Conservation (phyloP, 1,140 invertebrate genomes). For the Listronotus oregonensis region DNA sequence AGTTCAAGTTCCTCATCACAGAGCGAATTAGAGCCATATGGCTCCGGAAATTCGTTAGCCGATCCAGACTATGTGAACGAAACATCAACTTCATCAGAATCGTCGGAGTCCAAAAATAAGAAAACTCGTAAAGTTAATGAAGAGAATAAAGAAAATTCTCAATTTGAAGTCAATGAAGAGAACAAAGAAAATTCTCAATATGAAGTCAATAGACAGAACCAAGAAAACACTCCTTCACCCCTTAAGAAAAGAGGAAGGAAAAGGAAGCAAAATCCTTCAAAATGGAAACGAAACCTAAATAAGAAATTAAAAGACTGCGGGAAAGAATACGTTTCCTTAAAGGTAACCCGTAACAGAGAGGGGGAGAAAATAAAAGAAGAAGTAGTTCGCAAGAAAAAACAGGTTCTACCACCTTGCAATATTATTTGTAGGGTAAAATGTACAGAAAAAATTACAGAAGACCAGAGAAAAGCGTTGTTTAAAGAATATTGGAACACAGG, state of each 20-base stretch:
- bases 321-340: background rate
- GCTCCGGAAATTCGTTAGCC: no score
- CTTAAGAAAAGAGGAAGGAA: background rate
- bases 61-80: no score
- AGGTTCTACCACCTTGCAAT: background rate
- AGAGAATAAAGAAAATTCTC: no score
- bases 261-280: background rate
- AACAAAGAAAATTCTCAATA: no score
- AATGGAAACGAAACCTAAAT: background rate
- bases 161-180: no score
- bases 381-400: background rate
- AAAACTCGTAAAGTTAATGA: no score
- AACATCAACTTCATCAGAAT: no score
- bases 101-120: no score
- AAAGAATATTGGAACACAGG: background rate
- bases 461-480: background rate
- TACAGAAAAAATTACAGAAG: background rate
- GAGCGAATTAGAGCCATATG: no score
- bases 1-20: no score
- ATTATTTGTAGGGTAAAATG: background rate
- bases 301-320: background rate
- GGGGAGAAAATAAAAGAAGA: background rate
- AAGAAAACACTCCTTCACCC: background rate
- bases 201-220: background rate
- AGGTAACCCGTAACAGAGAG: background rate